These are phyloP conservation scores for Mya arenaria DNA, from an alignment of 1,140 invertebrate genomes.

Conservation along the genomic window DNA sequence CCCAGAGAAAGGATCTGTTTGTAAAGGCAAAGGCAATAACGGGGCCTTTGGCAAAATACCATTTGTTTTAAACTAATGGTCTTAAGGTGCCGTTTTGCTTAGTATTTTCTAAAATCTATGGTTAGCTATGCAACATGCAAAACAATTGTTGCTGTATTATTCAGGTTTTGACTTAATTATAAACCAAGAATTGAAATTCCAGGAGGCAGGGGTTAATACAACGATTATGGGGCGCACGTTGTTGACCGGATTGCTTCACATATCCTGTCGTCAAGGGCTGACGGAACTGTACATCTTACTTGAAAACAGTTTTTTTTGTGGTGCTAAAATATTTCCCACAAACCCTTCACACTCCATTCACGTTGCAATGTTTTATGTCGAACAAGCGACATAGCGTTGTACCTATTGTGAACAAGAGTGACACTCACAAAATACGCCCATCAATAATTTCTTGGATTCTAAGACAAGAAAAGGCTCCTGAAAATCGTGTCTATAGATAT, in stretches of 20 bases:
- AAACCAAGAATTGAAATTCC: not conserved
- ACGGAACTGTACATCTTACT: conserved; percentile 24
- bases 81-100: not conserved
- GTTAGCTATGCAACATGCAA: no score
- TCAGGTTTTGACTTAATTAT: conserved; percentile 10
- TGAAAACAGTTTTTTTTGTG: not conserved
- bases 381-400: not conserved
- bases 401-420: not conserved
- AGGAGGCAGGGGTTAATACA: not conserved
- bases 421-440: no score
- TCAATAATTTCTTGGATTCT: no score
- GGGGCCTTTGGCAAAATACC: conserved; percentile 2
- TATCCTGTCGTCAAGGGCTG: conserved; percentile 24
- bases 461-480: no score
- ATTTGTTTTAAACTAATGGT: conserved; percentile 34
- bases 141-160: no score
- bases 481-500: no score
- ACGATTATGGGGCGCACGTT: not conserved
- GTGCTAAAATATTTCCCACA: not conserved
- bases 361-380: conserved; percentile 33
- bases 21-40: conserved; percentile 12
- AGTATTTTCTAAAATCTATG: not conserved
- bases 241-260: not conserved
- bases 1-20: not conserved
- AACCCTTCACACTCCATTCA: conserved; percentile 8